These are phyloP conservation scores for Elaphurus davidianus DNA, from an alignment of 2,113 vertebrate species.

Conservation along the genomic window DNA sequence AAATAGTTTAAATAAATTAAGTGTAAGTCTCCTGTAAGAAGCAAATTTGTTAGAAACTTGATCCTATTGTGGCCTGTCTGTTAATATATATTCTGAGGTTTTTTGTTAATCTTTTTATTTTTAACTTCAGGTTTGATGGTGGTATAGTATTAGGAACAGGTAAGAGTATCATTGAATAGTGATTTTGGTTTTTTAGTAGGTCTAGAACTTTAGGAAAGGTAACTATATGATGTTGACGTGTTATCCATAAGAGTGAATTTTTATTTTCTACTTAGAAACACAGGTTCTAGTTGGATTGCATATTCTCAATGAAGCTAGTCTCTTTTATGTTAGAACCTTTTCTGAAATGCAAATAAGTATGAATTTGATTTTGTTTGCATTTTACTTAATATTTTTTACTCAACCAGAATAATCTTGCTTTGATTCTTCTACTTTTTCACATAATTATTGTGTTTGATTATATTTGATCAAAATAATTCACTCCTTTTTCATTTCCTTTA, in stretches of 20 bases:
- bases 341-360: background rate
- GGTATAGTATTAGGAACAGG: background rate
- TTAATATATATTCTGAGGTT: background rate
- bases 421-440: constrained; percentile 10
- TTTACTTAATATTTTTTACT: background rate
- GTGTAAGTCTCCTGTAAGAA: background rate
- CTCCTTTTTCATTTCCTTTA: constrained; percentile 9
- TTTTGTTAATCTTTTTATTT: background rate
- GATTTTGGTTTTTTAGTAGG: background rate
- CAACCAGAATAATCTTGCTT: background rate
- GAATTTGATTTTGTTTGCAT: background rate
- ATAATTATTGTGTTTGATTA: background rate
- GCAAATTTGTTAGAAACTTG: background rate
- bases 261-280: background rate
- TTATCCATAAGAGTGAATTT: background rate
- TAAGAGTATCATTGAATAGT: background rate
- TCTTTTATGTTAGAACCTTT: background rate
- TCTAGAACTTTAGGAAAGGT: background rate
- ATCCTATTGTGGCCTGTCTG: background rate
- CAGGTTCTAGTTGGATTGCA: background rate
- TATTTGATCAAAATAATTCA: constrained; percentile 18
- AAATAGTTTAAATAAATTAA: background rate
- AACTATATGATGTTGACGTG: background rate
- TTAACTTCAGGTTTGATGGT: background rate
- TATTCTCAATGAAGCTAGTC: background rate